Base-by-base conservation (phyloP, 2,113 vertebrate species). In the Amphilophus citrinellus region DNA sequence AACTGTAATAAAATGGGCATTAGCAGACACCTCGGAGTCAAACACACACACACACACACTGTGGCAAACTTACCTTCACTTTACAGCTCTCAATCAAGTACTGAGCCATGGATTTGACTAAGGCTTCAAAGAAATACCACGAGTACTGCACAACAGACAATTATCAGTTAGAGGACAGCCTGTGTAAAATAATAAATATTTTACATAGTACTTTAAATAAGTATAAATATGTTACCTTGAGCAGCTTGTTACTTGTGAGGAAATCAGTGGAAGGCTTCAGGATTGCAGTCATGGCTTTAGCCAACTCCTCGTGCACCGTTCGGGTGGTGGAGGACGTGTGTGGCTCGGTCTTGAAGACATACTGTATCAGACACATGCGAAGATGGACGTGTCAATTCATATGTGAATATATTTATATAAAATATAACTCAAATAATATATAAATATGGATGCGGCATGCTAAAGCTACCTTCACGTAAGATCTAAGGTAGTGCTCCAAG, bases 81-180 rank as follows among this genome's bases (percentile, higher is more conserved):
- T 98, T 99, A 80, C 96, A 93, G 82, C 97, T 99, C 93, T 99
- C 97, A 87, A 98, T 97, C 95, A 99, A 92, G 92, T 98, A 97
- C 92, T 99, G 98, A 88, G 98, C 98, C 98, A 99, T 98, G 91
- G 98, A 99, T 91, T 99, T 99, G 92, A 98, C 97, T 83, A 99
- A 94, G 84, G 98, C 97, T 94, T 99, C 98, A 92, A 99, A 99
- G 97, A 99, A 99, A 97, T 99, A 99, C 98, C 98, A 99, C 1
- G 98, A 99, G 94, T 99, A 99, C 98, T 99, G 88, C 44, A 94
- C 61, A 91, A 88, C 32, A 93, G 27, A 94, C 18, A 91, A 8
- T 62, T 61, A 88, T 61, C 24, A 82, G 87, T 82, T 75, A 88
- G 76, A 79, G 15, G 84, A 85, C 76, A 79, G 39, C 39, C 63